These are phyloP conservation scores for Phalacrocorax carbo DNA, from an alignment of 2,113 vertebrate species.

Conservation along the genomic window DNA sequence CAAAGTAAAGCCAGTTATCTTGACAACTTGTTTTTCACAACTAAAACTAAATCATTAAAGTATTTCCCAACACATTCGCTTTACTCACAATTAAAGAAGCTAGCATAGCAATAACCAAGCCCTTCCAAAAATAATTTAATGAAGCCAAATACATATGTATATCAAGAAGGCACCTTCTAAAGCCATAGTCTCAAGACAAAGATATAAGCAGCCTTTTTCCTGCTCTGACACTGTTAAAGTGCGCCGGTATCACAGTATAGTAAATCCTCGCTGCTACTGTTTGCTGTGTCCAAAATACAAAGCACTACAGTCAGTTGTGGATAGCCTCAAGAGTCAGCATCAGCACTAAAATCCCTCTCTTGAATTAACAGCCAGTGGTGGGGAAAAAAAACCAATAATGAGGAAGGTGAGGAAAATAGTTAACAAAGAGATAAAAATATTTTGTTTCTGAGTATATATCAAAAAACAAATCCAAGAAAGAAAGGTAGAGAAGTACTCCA, in stretches of 20 bases:
- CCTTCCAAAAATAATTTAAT: not conserved
- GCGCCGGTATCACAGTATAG: not conserved
- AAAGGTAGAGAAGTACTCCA: not conserved
- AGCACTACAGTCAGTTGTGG: not conserved
- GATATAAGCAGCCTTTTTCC: not conserved
- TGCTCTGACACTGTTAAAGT: not conserved
- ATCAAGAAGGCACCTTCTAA: not conserved
- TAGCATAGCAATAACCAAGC: not conserved
- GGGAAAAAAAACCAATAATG: not conserved
- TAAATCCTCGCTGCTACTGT: not conserved
- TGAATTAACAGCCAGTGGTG: slow-evolving; percentile 15
- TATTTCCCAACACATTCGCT: not conserved
- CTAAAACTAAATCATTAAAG: not conserved
- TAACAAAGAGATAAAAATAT: not conserved
- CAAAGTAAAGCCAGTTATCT: slow-evolving; percentile 21
- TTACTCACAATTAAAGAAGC: not conserved
- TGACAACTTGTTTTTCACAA: slow-evolving; percentile 8
- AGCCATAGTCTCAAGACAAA: not conserved
- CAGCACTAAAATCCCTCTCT: slow-evolving; percentile 35
- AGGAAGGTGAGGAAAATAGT: not conserved
- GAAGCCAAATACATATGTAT: not conserved
- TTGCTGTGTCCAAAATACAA: not conserved
- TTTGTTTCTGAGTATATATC: not conserved
- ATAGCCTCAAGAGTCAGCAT: not conserved
- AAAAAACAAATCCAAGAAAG: not conserved